Base-by-base conservation (phyloP, 2,888 invertebrate species). In the Meiosimyza platycephala region DNA sequence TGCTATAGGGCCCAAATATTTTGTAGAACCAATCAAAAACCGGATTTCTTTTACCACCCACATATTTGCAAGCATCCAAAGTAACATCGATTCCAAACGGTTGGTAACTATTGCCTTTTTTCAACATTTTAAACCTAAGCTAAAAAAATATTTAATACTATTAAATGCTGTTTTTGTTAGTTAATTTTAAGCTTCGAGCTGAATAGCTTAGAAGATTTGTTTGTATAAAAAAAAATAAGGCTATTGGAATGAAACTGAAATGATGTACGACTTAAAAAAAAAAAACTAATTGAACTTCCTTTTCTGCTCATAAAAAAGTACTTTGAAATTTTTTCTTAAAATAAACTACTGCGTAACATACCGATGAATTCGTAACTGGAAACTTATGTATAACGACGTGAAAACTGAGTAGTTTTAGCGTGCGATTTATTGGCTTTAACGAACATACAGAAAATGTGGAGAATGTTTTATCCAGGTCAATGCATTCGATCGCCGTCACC, bases 391-490 rank as follows among this genome's bases (percentile, higher is more conserved):
- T 9, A n/a, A 18, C 15, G 9, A 6, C n/a, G 15, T 9, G n/a
- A 4, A 16, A 0, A n/a, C 18, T n/a, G 9, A 54, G 1, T 2
- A 18, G 15, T 9, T 54, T 54, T 3, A 54, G 18, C 12, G 54
- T 54, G 54, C 54, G 54, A 54, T 54, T 54, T 18, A 54, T n/a
- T 18, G 54, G 54, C n/a, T 54, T 54, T n/a, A 54, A n/a, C 6
- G 12, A 9, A 54, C 54, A 54, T 4, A 15, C 16, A 18, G 18
- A 9, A 54, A 54, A 18, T 18, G 18, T 7, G 15, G 15, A 13
- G 15, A 40, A 2, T 7, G 9, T 16, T 54, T 54, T 15, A n/a
- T 54, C 18, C 16, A 54, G 1, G 11, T n/a, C 15, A 2, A 2
- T 13, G 6, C 54, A 54, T 9, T 18, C 16, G 9, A 54, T 54